These are phyloP conservation scores for Ginglymostoma cirratum DNA, from an alignment of 2,113 vertebrate species.

Conservation along the genomic window DNA sequence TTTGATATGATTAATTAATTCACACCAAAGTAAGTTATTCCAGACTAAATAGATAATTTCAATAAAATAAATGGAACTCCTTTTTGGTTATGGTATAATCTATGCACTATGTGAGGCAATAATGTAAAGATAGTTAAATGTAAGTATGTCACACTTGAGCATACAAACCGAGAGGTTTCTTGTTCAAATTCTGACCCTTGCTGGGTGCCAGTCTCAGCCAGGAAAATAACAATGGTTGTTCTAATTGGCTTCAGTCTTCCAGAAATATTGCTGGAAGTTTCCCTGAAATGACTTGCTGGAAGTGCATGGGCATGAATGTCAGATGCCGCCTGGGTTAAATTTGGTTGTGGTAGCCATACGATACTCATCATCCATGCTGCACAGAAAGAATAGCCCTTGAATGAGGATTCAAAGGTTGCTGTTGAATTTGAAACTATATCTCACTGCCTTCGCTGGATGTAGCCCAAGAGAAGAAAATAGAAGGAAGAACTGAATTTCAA, in stretches of 20 bases:
- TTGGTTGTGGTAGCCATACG: no score
- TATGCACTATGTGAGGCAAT: neutral
- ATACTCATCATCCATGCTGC: neutral
- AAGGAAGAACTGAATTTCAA: constrained; percentile 4
- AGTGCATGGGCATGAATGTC: neutral
- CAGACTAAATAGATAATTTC: neutral
- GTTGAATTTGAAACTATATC: neutral
- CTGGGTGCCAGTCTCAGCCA: neutral
- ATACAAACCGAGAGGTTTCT: neutral
- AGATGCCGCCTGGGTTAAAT: neutral
- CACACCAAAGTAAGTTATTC: neutral
- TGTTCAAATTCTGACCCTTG: neutral
- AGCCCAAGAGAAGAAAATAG: neutral
- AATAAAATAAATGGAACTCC: neutral
- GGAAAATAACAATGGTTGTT: neutral
- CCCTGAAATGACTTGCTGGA: neutral
- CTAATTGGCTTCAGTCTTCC: neutral
- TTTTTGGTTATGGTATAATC: neutral
- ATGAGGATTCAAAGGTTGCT: neutral
- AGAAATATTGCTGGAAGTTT: neutral
- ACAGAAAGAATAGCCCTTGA: neutral
- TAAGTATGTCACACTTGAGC: neutral
- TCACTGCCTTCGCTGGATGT: neutral
- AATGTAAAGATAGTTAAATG: neutral
- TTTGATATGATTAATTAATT: neutral